A percentile compares a stretch with the other conserved stretches of the same genome.
Conservation (phyloP, 2,888 invertebrate species). For the Frankliniella intonsa region DNA sequence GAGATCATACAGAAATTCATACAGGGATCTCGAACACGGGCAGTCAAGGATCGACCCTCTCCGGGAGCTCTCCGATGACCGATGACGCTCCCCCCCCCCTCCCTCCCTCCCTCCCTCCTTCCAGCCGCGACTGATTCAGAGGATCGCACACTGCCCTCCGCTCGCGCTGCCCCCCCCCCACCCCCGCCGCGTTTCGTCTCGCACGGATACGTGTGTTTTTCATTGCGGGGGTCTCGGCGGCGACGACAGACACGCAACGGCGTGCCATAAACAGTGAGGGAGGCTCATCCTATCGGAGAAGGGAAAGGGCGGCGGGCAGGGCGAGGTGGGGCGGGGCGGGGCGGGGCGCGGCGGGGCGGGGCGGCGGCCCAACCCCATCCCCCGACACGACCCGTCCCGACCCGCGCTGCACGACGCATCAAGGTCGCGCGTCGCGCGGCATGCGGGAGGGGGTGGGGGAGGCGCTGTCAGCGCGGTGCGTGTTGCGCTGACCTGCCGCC, state of each 20-base stretch:
- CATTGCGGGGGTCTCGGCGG: neutral
- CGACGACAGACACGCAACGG: neutral
- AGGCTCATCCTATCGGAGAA: neutral
- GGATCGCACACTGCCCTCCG: neutral
- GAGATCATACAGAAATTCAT: no score
- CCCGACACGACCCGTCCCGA: no score
- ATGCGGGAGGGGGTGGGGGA: neutral
- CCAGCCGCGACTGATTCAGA: no score
- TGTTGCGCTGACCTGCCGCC: neutral
- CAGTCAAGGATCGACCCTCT: no score
- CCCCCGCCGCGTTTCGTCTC: neutral
- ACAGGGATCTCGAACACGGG: no score
- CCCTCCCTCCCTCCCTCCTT: neutral
- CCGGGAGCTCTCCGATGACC: no score
- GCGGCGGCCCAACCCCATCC: neutral
- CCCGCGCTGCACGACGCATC: neutral
- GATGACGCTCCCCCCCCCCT: neutral
- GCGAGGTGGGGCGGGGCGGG: neutral
- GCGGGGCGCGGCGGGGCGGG: neutral
- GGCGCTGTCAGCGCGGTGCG: neutral
- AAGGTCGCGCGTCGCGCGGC: slow-evolving; percentile 1
- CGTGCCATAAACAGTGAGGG: neutral
- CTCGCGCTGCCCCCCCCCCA: no score
- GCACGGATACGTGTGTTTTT: neutral
- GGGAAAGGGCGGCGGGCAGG: neutral